phyloP scores from a whole-genome alignment of 2,113 vertebrate genomes.

The Caranx melampygus region DNA sequence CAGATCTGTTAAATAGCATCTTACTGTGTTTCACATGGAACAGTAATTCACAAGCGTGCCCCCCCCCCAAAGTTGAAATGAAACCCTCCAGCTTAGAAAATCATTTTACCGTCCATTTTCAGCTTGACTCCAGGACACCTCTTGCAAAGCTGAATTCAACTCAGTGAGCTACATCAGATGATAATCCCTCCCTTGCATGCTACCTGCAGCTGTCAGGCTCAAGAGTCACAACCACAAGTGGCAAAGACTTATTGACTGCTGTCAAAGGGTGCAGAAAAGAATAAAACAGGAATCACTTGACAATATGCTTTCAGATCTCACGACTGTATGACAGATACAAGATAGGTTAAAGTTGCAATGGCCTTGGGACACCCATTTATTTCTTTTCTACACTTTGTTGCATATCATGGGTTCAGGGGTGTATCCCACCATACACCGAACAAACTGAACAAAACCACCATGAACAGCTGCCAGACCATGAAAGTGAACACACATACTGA shows the following conservation, averaged over 20 bases:
- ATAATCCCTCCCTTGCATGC: constrained; percentile 65
- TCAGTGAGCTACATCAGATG: constrained; percentile 61
- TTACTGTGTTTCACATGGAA: constrained; percentile 20
- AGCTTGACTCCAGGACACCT: constrained; percentile 39
- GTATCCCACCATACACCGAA: neutral
- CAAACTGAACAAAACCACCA: constrained; percentile 22
- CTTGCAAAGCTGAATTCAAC: constrained; percentile 62
- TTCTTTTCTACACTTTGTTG: constrained; percentile 44
- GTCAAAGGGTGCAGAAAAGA: constrained; percentile 57
- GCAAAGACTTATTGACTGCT: constrained; percentile 67
- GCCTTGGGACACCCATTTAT: constrained; percentile 45
- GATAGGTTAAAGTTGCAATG: constrained; percentile 54
- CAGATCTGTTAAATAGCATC: neutral
- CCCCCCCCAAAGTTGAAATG: constrained; percentile 26
- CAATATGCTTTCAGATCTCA: constrained; percentile 55
- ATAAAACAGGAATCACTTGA: constrained; percentile 56
- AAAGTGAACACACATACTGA: constrained; percentile 32
- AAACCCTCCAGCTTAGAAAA: constrained; percentile 51
- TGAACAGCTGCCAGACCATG: constrained; percentile 19
- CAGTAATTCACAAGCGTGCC: constrained; percentile 19
- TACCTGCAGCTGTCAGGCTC: constrained; percentile 59
- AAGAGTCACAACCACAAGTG: constrained; percentile 52
- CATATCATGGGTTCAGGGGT: constrained; percentile 9
- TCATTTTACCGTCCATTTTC: constrained; percentile 56
- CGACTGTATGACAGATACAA: constrained; percentile 38